Evolutionary conservation across 2,888 invertebrate genomes (phyloP).

Genomic region (Coleophora flavipennella): DNA sequence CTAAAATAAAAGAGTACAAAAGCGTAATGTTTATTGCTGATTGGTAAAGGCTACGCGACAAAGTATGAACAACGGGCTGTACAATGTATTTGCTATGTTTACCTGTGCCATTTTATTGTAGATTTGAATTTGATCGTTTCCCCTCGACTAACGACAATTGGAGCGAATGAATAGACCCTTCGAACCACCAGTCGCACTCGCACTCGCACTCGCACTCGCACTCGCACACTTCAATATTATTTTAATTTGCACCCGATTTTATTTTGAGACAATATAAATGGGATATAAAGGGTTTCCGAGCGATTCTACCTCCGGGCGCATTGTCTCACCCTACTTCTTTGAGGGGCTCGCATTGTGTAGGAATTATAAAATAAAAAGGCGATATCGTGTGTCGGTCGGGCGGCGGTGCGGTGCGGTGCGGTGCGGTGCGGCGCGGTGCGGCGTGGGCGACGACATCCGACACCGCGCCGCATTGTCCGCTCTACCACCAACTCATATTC

Average conservation of each 20-base stretch:
- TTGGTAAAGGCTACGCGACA: too few relatives aligned
- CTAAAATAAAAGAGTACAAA: too few relatives aligned
- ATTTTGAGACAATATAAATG: constrained; percentile 69
- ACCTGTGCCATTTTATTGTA: not conserved
- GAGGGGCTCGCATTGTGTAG: constrained; percentile 57
- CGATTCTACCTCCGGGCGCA: constrained; percentile 68
- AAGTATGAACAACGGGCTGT: too few relatives aligned
- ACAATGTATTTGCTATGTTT: not conserved
- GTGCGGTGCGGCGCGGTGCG: constrained; percentile 29
- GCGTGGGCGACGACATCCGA: constrained; percentile 42
- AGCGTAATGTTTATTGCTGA: too few relatives aligned
- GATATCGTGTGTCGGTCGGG: constrained; percentile 64
- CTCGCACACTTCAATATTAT: constrained; percentile 49
- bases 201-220: too few relatives aligned
- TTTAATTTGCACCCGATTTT: constrained; percentile 72
- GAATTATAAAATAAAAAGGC: constrained; percentile 69
- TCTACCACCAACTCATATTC: constrained; percentile 46
- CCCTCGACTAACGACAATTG: constrained; percentile 14
- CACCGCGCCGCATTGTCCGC: constrained; percentile 41
- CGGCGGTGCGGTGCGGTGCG: constrained; percentile 20
- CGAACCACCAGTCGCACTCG: constrained; percentile 32
- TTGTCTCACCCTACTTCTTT: constrained; percentile 70
- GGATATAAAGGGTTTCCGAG: constrained; percentile 67
- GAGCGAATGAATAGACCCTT: constrained; percentile 29
- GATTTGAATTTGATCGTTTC: not conserved